Percentiles rank a stretch among this genome's conserved stretches.
These are phyloP conservation scores for Chrosomus eos DNA, from an alignment of 2,797 vertebrate species.

Conservation along the genomic window DNA sequence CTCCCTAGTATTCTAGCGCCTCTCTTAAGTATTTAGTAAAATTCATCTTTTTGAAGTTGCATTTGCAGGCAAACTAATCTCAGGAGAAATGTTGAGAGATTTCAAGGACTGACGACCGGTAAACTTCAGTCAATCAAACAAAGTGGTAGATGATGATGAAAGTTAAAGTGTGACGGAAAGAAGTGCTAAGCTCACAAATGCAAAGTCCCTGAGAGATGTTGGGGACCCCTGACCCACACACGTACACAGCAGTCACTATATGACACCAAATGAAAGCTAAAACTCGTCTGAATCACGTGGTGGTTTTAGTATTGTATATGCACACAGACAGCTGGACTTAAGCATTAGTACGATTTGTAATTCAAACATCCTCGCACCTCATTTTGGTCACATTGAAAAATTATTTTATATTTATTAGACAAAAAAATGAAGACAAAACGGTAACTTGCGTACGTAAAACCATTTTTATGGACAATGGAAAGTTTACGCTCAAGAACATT, in stretches of 20 bases:
- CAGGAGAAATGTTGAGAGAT: neutral
- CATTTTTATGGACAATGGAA: slow-evolving; percentile 16
- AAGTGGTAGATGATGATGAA: slow-evolving; percentile 18
- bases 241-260: slow-evolving; percentile 25
- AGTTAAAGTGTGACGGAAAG: neutral
- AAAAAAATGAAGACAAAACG: slow-evolving; percentile 44
- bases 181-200: slow-evolving; percentile 1
- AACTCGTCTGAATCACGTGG: slow-evolving; percentile 34
- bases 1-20: slow-evolving; percentile 20
- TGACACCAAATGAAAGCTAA: slow-evolving; percentile 52
- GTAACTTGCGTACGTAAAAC: slow-evolving; percentile 33
- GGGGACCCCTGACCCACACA: slow-evolving; percentile 52
- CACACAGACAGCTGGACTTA: slow-evolving; percentile 50
- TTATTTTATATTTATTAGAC: slow-evolving; percentile 45
- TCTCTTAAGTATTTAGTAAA: neutral
- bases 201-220: slow-evolving; percentile 68
- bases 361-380: slow-evolving; percentile 47
- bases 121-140: slow-evolving; percentile 39
- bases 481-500: slow-evolving; percentile 7
- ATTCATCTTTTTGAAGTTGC: slow-evolving; percentile 7
- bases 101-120: slow-evolving; percentile 13
- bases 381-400: slow-evolving; percentile 63
- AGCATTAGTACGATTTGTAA: slow-evolving; percentile 38
- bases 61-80: slow-evolving; percentile 28
- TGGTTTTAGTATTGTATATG: slow-evolving; percentile 48